phyloP scores from a whole-genome alignment of 2,888 invertebrate genomes.

The Lycaena phlaeas region DNA sequence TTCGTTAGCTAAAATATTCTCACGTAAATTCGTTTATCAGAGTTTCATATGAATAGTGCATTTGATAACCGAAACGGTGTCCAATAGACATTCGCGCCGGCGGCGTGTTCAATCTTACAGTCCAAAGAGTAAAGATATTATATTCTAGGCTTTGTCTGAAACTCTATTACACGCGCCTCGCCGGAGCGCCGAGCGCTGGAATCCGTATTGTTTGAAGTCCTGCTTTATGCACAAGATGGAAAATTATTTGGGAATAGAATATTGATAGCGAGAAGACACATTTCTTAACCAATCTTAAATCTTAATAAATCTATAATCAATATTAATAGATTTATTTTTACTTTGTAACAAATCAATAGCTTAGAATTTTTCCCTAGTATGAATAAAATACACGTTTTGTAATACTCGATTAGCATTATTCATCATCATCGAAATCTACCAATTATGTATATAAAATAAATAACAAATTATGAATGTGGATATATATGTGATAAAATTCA shows the following conservation, averaged over 20 bases:
- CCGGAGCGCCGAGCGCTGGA: neutral
- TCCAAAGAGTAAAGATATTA: conserved; percentile 3
- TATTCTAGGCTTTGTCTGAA: conserved; percentile 5
- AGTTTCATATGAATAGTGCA: neutral
- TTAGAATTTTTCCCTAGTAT: no score
- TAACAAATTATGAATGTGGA: no score
- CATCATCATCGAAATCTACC: no score
- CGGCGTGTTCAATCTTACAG: conserved; percentile 1
- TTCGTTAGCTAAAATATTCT: no score
- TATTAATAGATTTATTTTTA: no score
- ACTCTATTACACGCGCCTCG: conserved; percentile 1
- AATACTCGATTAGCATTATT: no score
- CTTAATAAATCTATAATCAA: no score
- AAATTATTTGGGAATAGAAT: neutral
- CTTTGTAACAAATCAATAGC: no score
- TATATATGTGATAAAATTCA: no score
- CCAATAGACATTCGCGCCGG: neutral
- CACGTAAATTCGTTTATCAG: neutral
- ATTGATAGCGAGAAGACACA: neutral
- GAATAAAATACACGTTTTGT: no score
- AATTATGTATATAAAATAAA: no score
- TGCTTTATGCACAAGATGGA: neutral
- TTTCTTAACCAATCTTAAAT: no score
- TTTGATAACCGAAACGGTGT: conserved; percentile 1
- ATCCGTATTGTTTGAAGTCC: conserved; percentile 2